phyloP scores from a whole-genome alignment of 2,113 vertebrate genomes.

The Muntiacus muntjak region DNA sequence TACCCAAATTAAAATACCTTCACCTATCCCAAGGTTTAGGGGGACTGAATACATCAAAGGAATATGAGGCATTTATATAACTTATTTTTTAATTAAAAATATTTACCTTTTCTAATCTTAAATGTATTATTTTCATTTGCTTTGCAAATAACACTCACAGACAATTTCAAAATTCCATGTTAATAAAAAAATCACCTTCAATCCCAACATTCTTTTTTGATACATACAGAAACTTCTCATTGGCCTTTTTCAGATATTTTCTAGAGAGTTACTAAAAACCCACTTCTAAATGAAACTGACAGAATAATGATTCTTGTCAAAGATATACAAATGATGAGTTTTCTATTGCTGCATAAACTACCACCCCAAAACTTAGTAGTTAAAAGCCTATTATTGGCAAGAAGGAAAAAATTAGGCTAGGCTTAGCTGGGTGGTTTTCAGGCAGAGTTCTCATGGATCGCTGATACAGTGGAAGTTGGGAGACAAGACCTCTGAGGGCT shows the following conservation, averaged over 20 bases:
- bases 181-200: neutral
- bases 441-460: neutral
- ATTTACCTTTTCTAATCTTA: conserved; percentile 2
- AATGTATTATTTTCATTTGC: neutral
- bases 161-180: neutral
- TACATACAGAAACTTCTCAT: neutral
- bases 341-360: neutral
- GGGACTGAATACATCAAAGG: neutral
- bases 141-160: neutral
- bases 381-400: neutral
- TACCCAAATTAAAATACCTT: neutral
- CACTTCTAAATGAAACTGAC: neutral
- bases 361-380: neutral
- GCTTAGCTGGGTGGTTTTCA: neutral
- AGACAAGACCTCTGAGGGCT: neutral
- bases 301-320: neutral
- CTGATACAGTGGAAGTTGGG: neutral
- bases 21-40: neutral
- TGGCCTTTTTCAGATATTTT: neutral
- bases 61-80: neutral
- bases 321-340: neutral
- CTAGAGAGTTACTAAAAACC: neutral
- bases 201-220: neutral
- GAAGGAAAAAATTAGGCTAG: neutral
- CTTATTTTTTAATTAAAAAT: neutral